Conservation (phyloP, 2,113 vertebrate species). For the Atlantisia rogersi region DNA sequence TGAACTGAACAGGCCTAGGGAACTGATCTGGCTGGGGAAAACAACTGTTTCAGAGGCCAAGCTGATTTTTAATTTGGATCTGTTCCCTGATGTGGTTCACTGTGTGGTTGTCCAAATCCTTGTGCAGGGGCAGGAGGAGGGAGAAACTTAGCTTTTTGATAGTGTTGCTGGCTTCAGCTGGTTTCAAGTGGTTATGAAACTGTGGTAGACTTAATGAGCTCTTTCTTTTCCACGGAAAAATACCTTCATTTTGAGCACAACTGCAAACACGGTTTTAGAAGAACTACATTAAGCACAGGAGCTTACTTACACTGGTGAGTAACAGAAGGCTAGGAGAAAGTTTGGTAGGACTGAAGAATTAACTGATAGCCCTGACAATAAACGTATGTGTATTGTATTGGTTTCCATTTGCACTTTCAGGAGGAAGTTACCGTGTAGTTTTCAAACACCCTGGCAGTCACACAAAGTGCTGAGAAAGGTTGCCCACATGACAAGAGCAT, state of each 20-base stretch:
- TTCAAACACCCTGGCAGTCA: not conserved
- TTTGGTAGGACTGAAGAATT: not conserved
- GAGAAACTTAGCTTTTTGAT: not conserved
- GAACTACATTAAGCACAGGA: not conserved
- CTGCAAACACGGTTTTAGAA: not conserved
- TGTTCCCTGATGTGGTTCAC: not conserved
- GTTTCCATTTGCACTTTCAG: conserved; percentile 1
- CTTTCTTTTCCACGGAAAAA: not conserved
- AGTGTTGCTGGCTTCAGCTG: not conserved
- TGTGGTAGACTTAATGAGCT: not conserved
- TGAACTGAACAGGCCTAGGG: not conserved
- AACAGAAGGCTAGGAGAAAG: not conserved
- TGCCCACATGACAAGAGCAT: not conserved
- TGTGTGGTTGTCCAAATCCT: conserved; percentile 7
- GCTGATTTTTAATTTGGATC: conserved; percentile 34
- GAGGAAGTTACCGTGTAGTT: not conserved
- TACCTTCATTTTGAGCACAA: not conserved
- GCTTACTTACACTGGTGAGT: not conserved
- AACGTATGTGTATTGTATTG: not conserved
- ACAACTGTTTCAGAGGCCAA: conserved; percentile 16
- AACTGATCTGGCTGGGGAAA: conserved; percentile 10
- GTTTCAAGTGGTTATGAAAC: not conserved
- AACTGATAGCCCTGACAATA: conserved; percentile 24
- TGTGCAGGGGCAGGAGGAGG: not conserved
- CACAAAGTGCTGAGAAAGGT: not conserved